A percentile compares a stretch with the other conserved stretches of the same genome.
phyloP scores from a whole-genome alignment of 2,888 invertebrate species.

The Hybos culiciformis region DNA sequence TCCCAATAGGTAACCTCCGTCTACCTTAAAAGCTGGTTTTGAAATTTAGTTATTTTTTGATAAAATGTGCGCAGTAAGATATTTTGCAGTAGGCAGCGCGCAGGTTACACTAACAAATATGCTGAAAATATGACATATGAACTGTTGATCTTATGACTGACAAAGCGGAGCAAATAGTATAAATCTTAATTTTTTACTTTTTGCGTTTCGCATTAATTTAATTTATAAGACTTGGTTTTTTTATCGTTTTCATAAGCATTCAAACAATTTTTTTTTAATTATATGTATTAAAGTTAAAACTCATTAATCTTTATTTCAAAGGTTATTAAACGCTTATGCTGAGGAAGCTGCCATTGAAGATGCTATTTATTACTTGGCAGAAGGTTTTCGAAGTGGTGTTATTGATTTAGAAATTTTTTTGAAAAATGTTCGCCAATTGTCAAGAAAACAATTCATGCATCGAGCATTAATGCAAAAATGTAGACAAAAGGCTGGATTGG shows the following conservation, averaged over 20 bases:
- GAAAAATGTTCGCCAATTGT: constrained; percentile 89
- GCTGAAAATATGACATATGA: no score
- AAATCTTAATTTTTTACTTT: no score
- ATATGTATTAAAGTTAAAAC: constrained; percentile 5
- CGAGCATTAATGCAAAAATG: constrained; percentile 95
- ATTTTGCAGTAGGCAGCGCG: no score
- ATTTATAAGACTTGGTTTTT: not conserved
- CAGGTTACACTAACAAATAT: no score
- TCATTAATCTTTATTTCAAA: constrained; percentile 28
- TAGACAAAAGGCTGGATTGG: constrained; percentile 80
- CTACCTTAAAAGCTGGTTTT: no score
- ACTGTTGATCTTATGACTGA: no score
- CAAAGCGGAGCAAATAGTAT: no score
- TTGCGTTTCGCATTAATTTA: not conserved
- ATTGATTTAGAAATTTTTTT: constrained; percentile 94
- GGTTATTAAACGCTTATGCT: constrained; percentile 83
- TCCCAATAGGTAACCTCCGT: no score
- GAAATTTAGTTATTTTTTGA: no score
- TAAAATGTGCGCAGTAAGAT: no score
- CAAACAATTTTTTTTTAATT: not conserved
- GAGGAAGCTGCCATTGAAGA: constrained; percentile 98
- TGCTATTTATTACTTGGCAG: constrained; percentile 95
- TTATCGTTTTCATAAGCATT: not conserved
- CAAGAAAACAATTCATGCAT: constrained; percentile 90
- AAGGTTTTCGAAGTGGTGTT: constrained; percentile 79